Conservation (phyloP, 64 coral and sea anemone genomes). For the Acropora yongei region DNA sequence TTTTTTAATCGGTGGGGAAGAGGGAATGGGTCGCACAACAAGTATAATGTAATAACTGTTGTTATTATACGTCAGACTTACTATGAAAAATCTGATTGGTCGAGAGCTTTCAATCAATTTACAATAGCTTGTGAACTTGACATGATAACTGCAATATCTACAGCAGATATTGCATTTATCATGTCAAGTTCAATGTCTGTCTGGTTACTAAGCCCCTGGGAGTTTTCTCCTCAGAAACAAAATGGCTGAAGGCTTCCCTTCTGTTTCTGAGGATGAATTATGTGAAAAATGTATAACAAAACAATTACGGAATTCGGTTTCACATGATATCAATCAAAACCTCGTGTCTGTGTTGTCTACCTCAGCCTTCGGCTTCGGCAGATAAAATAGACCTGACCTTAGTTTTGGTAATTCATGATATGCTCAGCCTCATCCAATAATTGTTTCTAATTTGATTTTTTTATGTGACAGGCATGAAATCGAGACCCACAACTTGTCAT, state of each 20-base stretch:
- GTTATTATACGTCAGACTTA: not conserved
- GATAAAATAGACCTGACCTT: too few relatives aligned
- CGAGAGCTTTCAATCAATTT: not conserved
- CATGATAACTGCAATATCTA: too few relatives aligned
- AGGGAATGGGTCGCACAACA: not conserved
- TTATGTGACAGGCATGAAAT: slow-evolving; percentile 31
- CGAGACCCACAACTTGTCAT: not conserved
- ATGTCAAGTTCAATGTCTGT: too few relatives aligned
- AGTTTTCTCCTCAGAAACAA: too few relatives aligned
- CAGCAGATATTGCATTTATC: too few relatives aligned
- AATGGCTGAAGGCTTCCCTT: too few relatives aligned
- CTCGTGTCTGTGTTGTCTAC: not conserved
- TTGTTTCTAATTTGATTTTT: not conserved
- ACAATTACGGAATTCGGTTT: too few relatives aligned
- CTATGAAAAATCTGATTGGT: not conserved
- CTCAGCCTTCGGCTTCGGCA: not conserved
- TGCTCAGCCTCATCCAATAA: not conserved
- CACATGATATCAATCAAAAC: too few relatives aligned
- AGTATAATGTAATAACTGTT: not conserved
- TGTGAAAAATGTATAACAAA: too few relatives aligned
- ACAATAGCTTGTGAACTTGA: too few relatives aligned
- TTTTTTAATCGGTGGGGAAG: not conserved
- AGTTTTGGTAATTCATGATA: not conserved
- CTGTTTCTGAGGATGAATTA: too few relatives aligned
- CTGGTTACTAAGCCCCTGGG: too few relatives aligned